These are phyloP conservation scores for Daktulosphaira vitifoliae DNA, from an alignment of 1,140 invertebrate genomes.

Conservation along the genomic window DNA sequence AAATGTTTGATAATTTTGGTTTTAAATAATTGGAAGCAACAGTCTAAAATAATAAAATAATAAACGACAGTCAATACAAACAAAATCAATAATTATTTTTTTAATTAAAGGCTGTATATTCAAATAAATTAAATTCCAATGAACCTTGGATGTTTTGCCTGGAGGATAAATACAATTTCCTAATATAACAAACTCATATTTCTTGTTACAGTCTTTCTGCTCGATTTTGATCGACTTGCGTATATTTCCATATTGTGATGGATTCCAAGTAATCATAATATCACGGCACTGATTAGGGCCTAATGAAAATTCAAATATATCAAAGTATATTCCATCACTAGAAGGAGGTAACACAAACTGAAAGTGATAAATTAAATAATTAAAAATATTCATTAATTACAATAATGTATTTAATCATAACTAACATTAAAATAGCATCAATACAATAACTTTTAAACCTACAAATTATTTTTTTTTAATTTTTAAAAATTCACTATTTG, in stretches of 20 bases:
- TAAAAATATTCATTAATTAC: too few relatives aligned
- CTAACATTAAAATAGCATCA: too few relatives aligned
- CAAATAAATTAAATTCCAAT: neutral
- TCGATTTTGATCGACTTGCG: conserved; percentile 26
- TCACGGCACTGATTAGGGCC: neutral
- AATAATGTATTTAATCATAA: too few relatives aligned
- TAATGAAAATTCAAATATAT: conserved; percentile 16
- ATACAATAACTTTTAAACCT: too few relatives aligned
- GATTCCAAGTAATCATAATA: conserved; percentile 8
- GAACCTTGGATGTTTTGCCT: conserved; percentile 1
- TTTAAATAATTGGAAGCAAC: neutral
- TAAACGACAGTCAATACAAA: too few relatives aligned
- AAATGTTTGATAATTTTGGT: neutral
- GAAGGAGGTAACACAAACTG: conserved; percentile 17
- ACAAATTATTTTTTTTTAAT: too few relatives aligned
- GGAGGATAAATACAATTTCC: conserved; percentile 15
- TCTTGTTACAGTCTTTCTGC: conserved; percentile 4
- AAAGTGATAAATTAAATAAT: neutral
- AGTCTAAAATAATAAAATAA: too few relatives aligned
- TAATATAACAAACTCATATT: conserved; percentile 28
- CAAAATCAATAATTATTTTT: neutral
- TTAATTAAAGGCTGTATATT: neutral
- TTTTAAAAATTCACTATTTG: too few relatives aligned
- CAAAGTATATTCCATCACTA: conserved; percentile 25
- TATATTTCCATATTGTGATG: conserved; percentile 20